Conservation (phyloP, 1,140 invertebrate genomes). For the Agraylea sexmaculata region DNA sequence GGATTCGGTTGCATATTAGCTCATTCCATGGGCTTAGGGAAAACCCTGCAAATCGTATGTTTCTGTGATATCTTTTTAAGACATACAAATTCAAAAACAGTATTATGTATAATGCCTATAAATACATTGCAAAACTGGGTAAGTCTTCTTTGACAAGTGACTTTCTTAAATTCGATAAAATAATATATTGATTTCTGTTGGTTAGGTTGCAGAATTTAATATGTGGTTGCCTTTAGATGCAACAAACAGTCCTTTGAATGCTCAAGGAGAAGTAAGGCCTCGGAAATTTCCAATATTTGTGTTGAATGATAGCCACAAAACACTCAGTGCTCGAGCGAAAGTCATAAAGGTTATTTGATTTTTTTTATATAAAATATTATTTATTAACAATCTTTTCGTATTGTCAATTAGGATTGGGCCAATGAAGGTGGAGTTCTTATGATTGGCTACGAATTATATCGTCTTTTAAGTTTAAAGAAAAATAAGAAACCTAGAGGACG, state of each 20-base stretch:
- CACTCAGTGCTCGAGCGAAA: constrained; percentile 68
- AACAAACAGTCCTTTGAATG: constrained; percentile 37
- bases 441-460: constrained; percentile 96
- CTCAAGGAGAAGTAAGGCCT: constrained; percentile 50
- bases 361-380: constrained; percentile 22
- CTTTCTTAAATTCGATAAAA: neutral
- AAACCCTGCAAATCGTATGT: constrained; percentile 92
- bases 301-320: constrained; percentile 91
- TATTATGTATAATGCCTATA: constrained; percentile 95
- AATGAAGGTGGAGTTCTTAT: constrained; percentile 83
- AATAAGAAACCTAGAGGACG: constrained; percentile 46
- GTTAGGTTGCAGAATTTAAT: constrained; percentile 80
- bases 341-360: constrained; percentile 41
- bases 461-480: constrained; percentile 73
- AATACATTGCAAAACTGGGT: constrained; percentile 98
- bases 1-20: constrained; percentile 97
- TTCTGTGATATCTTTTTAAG: constrained; percentile 94
- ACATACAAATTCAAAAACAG: constrained; percentile 76
- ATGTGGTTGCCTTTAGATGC: constrained; percentile 67
- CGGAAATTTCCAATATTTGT: constrained; percentile 81
- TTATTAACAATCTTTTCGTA: constrained; percentile 8
- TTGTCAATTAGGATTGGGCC: constrained; percentile 75
- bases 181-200: neutral
- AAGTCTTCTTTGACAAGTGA: too few species aligned
- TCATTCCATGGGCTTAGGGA: constrained; percentile 99